Conservation (phyloP, 2,888 invertebrate species). For the Dioctria linearis region DNA sequence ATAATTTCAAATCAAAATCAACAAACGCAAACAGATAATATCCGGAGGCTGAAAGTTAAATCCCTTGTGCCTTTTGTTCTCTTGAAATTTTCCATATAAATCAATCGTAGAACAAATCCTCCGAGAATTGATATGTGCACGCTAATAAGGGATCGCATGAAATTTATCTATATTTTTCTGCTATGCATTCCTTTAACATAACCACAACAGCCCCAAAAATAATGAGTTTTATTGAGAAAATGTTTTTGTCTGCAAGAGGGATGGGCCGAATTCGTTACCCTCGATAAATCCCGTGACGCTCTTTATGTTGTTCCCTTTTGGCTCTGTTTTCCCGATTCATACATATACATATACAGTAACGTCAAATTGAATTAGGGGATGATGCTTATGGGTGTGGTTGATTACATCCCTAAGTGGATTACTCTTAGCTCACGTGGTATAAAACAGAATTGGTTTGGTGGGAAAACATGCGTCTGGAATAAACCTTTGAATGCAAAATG, state of each 20-base stretch:
- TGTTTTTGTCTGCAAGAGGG: slow-evolving; percentile 8
- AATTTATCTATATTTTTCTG: neutral
- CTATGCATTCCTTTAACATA: slow-evolving; percentile 1
- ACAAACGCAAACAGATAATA: slow-evolving; percentile 25
- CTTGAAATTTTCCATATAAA: slow-evolving; percentile 20
- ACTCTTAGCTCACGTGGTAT: slow-evolving; percentile 28
- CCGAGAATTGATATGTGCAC: slow-evolving; percentile 38
- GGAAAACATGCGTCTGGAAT: slow-evolving; percentile 27
- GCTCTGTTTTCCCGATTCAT: too few relatives aligned
- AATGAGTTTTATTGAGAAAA: slow-evolving; percentile 24
- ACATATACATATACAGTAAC: neutral
- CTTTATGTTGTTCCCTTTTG: slow-evolving; percentile 5
- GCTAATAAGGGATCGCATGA: slow-evolving; percentile 16
- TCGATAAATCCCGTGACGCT: slow-evolving; percentile 16
- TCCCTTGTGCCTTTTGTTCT: slow-evolving; percentile 18
- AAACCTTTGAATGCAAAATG: neutral
- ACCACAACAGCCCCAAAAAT: neutral
- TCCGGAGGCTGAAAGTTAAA: neutral
- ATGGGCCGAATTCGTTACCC: slow-evolving; percentile 19
- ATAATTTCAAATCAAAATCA: slow-evolving; percentile 32
- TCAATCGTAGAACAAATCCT: slow-evolving; percentile 24
- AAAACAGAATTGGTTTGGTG: slow-evolving; percentile 16
- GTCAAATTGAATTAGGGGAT: slow-evolving; percentile 16
- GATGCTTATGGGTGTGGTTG: slow-evolving; percentile 24
- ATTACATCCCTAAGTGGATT: slow-evolving; percentile 40